A percentile compares a stretch with the other conserved stretches of the same genome.
phyloP scores from a whole-genome alignment of 2,113 vertebrate genomes.

The Physeter macrocephalus region DNA sequence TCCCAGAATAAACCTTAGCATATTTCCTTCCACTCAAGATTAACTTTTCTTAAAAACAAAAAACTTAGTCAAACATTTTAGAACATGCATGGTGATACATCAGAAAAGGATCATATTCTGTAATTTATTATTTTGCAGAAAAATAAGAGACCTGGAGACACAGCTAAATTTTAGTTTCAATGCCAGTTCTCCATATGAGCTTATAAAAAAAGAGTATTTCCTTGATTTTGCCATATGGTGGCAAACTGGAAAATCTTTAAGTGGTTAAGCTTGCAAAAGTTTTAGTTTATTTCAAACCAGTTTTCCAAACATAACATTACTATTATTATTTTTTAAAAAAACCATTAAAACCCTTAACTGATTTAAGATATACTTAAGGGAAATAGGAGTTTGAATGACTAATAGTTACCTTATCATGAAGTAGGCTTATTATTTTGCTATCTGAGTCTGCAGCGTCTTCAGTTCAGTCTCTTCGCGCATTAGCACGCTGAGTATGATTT shows the following conservation, averaged over 20 bases:
- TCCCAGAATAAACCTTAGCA: background rate
- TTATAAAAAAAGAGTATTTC: conserved; percentile 33
- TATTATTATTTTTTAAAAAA: conserved; percentile 70
- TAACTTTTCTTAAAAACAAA: conserved; percentile 32
- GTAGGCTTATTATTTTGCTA: conserved; percentile 99
- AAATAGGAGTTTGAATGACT: conserved; percentile 99
- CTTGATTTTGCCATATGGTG: conserved; percentile 51
- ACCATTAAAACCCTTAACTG: conserved; percentile 84
- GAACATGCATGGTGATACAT: conserved; percentile 65
- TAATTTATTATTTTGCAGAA: conserved; percentile 27
- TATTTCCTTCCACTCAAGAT: conserved; percentile 18
- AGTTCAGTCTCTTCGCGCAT: conserved; percentile 99
- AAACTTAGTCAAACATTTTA: conserved; percentile 37
- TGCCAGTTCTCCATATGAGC: conserved; percentile 60
- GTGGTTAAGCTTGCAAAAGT: conserved; percentile 49
- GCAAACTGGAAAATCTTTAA: conserved; percentile 65
- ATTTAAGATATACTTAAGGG: conserved; percentile 87
- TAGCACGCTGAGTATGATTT: conserved; percentile 99
- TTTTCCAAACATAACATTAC: conserved; percentile 76
- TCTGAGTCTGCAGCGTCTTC: conserved; percentile 99
- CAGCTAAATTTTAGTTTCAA: conserved; percentile 49
- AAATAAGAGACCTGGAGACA: conserved; percentile 62
- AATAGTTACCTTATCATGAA: conserved; percentile 99
- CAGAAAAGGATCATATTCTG: conserved; percentile 25
- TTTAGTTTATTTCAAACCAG: conserved; percentile 53